Evolutionary conservation across 64 coral and sea anemone genomes (phyloP).

Genomic region (Orbicella faveolata): DNA sequence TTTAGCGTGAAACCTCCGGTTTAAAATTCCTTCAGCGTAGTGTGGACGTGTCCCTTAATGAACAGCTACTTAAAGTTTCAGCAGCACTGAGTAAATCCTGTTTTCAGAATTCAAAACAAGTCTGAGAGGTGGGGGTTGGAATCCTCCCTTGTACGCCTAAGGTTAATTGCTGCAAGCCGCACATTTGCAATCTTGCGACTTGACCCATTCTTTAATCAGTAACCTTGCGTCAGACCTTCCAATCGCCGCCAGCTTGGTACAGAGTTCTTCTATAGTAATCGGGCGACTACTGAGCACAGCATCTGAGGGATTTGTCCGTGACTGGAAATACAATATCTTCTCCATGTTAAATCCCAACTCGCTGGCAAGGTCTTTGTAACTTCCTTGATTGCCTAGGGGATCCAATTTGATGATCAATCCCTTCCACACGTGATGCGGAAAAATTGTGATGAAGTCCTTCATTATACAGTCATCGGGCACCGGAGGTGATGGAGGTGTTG

Average conservation of each 20-base stretch:
- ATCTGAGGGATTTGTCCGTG: not conserved
- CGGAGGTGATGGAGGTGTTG: not conserved
- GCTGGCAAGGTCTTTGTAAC: not conserved
- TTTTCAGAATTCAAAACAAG: too few species aligned
- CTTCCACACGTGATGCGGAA: not conserved
- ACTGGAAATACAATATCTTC: not conserved
- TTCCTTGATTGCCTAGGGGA: not conserved
- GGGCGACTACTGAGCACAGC: not conserved
- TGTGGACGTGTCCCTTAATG: too few species aligned
- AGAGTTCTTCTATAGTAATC: slow-evolving; percentile 5
- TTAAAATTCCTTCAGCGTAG: too few species aligned
- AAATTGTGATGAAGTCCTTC: not conserved
- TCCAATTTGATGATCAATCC: slow-evolving; percentile 1
- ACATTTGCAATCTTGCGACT: slow-evolving; percentile 25
- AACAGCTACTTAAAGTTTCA: too few species aligned
- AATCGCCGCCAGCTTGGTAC: slow-evolving; percentile 6
- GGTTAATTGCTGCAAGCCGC: not conserved
- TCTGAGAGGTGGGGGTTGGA: too few species aligned
- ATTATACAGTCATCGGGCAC: slow-evolving; percentile 8
- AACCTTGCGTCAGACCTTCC: slow-evolving; percentile 1
- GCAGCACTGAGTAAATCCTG: too few species aligned
- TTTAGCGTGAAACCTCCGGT: too few species aligned
- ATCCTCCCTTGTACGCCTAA: too few species aligned
- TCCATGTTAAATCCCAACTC: not conserved
- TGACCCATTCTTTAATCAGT: not conserved